Conservation (phyloP, 2,113 vertebrate genomes). For the Hyaena hyaena region DNA sequence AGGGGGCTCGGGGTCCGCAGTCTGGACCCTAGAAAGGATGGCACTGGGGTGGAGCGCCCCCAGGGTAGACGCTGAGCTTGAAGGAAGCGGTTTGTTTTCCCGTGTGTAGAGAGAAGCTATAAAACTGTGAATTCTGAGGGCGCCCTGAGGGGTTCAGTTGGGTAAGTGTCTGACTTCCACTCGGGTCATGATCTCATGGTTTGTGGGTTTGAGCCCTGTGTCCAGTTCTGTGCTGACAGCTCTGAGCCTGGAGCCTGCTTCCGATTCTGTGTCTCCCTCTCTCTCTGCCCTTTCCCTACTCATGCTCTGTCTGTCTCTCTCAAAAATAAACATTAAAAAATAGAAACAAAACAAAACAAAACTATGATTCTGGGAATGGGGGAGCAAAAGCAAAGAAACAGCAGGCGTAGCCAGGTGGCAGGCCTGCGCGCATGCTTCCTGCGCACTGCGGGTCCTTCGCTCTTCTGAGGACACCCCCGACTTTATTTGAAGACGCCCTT, state of each 20-base stretch:
- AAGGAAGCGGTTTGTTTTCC: neutral
- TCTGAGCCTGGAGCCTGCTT: too few species aligned
- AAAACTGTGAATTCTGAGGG: neutral
- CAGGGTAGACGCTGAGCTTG: neutral
- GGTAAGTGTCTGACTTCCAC: too few species aligned
- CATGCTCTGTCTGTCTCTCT: too few species aligned
- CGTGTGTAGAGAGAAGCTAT: neutral
- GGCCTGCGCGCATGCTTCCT: neutral
- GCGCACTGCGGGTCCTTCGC: neutral
- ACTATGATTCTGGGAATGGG: neutral
- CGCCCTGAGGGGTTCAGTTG: too few species aligned
- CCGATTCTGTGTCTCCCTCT: too few species aligned
- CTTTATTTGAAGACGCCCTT: neutral
- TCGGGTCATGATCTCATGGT: too few species aligned
- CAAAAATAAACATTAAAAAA: too few species aligned
- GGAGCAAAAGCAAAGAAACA: neutral
- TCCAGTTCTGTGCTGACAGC: too few species aligned
- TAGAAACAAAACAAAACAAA: neutral
- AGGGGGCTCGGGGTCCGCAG: accelerated
- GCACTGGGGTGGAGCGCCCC: neutral
- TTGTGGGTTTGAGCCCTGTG: too few species aligned
- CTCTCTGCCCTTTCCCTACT: too few species aligned
- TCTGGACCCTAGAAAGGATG: neutral
- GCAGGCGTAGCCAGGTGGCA: too few species aligned
- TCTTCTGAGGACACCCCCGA: neutral